A percentile compares a stretch with the other conserved stretches of the same genome.
phyloP scores from a whole-genome alignment of 2,888 invertebrate species.

The Caenorhabditis macrosperma region DNA sequence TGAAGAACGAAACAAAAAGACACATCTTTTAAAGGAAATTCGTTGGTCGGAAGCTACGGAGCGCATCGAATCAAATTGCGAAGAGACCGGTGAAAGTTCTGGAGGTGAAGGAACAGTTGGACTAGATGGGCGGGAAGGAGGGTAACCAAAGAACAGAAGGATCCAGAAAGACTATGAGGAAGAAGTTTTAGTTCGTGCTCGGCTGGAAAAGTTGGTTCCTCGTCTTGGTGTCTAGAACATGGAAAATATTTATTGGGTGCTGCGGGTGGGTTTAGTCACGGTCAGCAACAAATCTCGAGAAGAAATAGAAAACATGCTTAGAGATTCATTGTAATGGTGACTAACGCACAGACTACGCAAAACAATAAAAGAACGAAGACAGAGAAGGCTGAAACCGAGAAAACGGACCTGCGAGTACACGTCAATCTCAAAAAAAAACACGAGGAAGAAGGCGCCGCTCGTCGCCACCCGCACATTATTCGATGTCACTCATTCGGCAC shows the following conservation, averaged over 20 bases:
- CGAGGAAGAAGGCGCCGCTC: background rate
- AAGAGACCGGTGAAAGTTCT: conserved; percentile 23
- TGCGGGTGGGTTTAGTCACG: conserved; percentile 29
- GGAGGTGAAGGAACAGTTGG: conserved; percentile 25
- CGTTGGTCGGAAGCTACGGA: conserved; percentile 1
- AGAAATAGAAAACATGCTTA: conserved; percentile 48
- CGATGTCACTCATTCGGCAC: conserved; percentile 30
- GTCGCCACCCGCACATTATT: conserved; percentile 15
- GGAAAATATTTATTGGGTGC: conserved; percentile 39
- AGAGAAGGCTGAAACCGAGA: background rate
- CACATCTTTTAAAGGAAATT: too few species aligned
- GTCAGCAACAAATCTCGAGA: conserved; percentile 27
- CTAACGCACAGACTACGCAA: conserved; percentile 23
- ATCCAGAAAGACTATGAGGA: conserved; percentile 4
- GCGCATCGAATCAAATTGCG: conserved; percentile 30
- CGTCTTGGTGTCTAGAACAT: background rate
- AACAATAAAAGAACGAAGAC: conserved; percentile 6
- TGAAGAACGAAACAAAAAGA: background rate
- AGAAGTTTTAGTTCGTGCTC: conserved; percentile 9
- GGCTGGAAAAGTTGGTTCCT: conserved; percentile 27
- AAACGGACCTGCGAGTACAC: conserved; percentile 5
- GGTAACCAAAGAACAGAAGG: conserved; percentile 23
- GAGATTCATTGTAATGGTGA: conserved; percentile 54
- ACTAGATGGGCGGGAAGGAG: conserved; percentile 20
- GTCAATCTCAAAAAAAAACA: conserved; percentile 20